Evolutionary conservation across 1,140 invertebrate genomes (phyloP), one percentile per base, ranked within the genome.

Genomic region (Eulimnadia texana): DNA sequence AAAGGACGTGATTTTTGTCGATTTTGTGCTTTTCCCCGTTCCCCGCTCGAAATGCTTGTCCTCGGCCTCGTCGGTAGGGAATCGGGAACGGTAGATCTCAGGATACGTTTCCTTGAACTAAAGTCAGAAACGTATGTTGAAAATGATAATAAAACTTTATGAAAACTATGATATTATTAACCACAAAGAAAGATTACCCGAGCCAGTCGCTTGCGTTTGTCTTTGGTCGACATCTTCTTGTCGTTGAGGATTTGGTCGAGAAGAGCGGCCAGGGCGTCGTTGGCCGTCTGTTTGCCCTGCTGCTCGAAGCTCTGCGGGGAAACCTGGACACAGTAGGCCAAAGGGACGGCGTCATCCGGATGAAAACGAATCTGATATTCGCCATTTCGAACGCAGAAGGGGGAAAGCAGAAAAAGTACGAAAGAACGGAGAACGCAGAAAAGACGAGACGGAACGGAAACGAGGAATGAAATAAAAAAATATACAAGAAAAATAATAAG

Each of bases 261-360:
- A 25, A 63, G 58, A n/a, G 29, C 27, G 29, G 20, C 25, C 19
- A 63, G 58, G 25, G 47, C 62, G 25, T 53, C 25, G 19, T 63
- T 51, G 16, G 56, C 29, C 3, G 49, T 28, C 19, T 59, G 19
- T 42, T 29, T 51, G 19, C 50, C 27, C 42, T 63, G 56, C 19
- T 53, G 20, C 50, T 63, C 47, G 56, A 50, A 63, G 59, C 55
- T 24, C 25, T 52, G 25, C 20, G 62, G 62, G 2, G 62, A 63
- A 23, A 63, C 49, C 57, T 63, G 62, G 25, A 63, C 24, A 27
- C 62, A 63, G 58, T 60, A 63, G 11, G 62, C 19, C 50, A 63
- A 49, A n/a, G 62, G 62, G 16, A 63, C 49, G 42, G 52, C 56
- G 47, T 58, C 50, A 20, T 63, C 62, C 33, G 50, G 51, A 29